A percentile compares a stretch with the other conserved stretches of the same genome.
Evolutionary conservation across 2,888 invertebrate species (phyloP).

Genomic region (Amphipoea lucens): DNA sequence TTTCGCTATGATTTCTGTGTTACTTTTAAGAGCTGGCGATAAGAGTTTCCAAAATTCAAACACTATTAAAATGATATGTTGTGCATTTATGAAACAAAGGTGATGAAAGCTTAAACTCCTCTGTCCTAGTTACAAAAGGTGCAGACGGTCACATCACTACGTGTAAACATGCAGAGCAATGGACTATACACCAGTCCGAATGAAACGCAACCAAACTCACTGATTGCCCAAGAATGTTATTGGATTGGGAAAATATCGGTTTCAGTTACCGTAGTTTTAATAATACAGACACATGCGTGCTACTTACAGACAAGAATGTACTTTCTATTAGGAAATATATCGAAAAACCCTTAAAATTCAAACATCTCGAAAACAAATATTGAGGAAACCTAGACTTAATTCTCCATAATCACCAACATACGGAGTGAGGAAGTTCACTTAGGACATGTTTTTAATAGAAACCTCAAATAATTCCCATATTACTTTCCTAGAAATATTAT

Average conservation of each 20-base stretch:
- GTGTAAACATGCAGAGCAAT: slow-evolving; percentile 27
- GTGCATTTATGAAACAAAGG: neutral
- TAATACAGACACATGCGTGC: neutral
- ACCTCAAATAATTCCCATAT: no score
- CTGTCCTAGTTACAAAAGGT: neutral
- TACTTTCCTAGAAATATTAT: no score
- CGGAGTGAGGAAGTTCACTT: no score
- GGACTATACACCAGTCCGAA: slow-evolving; percentile 18
- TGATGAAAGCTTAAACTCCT: neutral
- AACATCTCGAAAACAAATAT: no score
- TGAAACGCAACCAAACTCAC: slow-evolving; percentile 20
- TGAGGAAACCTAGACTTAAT: no score
- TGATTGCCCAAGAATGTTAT: slow-evolving; percentile 50
- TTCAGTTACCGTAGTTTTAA: neutral
- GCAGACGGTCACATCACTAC: slow-evolving; percentile 28
- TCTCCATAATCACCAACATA: no score
- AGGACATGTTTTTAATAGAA: no score
- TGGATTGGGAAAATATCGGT: slow-evolving; percentile 24
- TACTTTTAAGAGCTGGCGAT: neutral
- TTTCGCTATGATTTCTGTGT: neutral
- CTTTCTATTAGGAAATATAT: neutral
- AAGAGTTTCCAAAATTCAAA: neutral
- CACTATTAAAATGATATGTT: neutral
- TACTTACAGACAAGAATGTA: no score
- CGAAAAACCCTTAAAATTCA: no score